Evolutionary conservation across 37 sponge, comb jelly and placozoan genomes (phyloP), one percentile per base, ranked within the genome.

Genomic region (Bolinopsis microptera): DNA sequence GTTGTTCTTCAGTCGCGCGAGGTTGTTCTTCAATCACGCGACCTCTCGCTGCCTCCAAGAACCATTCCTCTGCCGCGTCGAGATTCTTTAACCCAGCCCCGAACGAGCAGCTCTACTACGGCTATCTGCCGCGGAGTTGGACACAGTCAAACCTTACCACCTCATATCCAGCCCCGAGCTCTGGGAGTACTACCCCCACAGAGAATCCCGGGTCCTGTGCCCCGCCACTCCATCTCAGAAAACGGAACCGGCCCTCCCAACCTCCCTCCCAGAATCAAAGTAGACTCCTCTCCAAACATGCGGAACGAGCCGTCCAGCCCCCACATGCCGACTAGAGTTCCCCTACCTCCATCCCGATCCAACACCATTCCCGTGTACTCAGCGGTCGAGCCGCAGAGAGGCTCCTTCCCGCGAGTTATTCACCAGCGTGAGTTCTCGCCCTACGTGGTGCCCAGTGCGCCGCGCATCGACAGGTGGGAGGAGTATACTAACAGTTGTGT

Each of bases 371-470:
- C 90, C 0, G 90, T 86, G 25, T 86, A 86, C 90, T n/a, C 61
- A 1, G 61, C 37, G 30, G 90, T 86, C 3, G 90, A 86, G 35
- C 9, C 61, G 5, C 61, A 48, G 13, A 5, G 61, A 18, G 38
- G 82, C 1, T 28, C 30, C n/a, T n/a, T n/a, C 24, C 90, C 90
- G 0, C 40, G 90, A 13, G 41, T 86, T 0, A 41, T 86, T 1
- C 90, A 86, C n/a, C 41, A 34, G 28, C 90, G 36, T 28, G 90
- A 86, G 90, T 86, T 86, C 28, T 86, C 90, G 27, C 90, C 90
- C n/a, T 86, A 86, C 61, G 90, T 86, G 5, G 80, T 77, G 37
- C 80, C 80, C 21, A 77, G 80, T 35, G 80, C 80, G 21, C 80
- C 80, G 35, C 36, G 80, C 33, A 77, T 77, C 16, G 80, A 77